phyloP scores from a whole-genome alignment of 1,140 invertebrate genomes.

The Helicoverpa zea region DNA sequence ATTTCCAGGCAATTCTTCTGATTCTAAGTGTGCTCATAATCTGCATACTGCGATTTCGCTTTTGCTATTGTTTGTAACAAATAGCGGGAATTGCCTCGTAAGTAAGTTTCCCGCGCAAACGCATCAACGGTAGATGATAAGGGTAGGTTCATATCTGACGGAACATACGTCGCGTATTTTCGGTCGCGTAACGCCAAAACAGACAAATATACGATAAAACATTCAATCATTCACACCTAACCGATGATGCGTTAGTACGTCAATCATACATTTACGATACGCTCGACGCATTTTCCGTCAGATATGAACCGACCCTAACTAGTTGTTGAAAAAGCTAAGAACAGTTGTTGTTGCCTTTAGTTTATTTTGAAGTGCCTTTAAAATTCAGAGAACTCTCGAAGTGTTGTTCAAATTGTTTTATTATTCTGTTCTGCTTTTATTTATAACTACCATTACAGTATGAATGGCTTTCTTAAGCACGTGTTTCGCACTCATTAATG shows the following conservation, averaged over 20 bases:
- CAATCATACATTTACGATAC: no score
- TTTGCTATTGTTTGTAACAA: background rate
- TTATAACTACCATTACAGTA: background rate
- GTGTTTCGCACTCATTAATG: constrained; percentile 3
- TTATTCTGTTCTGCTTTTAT: background rate
- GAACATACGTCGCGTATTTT: no score
- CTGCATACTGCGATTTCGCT: background rate
- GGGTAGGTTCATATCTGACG: no score
- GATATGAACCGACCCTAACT: no score
- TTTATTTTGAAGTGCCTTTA: background rate
- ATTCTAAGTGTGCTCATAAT: background rate
- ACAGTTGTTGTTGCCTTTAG: background rate
- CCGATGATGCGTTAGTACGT: no score
- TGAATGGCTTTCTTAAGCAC: background rate
- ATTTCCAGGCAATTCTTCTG: no score
- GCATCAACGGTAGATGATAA: background rate
- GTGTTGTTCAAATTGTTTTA: background rate
- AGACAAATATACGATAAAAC: no score
- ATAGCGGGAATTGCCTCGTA: constrained; percentile 6
- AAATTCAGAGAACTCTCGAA: no score
- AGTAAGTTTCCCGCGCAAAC: constrained; percentile 17
- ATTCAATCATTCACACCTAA: no score
- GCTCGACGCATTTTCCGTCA: no score
- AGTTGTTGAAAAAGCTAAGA: background rate
- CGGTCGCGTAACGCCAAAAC: no score